Percentiles rank a stretch among this genome's conserved stretches.
These are phyloP conservation scores for Pherbina coryleti DNA, from an alignment of 2,888 invertebrate genomes.

Conservation along the genomic window DNA sequence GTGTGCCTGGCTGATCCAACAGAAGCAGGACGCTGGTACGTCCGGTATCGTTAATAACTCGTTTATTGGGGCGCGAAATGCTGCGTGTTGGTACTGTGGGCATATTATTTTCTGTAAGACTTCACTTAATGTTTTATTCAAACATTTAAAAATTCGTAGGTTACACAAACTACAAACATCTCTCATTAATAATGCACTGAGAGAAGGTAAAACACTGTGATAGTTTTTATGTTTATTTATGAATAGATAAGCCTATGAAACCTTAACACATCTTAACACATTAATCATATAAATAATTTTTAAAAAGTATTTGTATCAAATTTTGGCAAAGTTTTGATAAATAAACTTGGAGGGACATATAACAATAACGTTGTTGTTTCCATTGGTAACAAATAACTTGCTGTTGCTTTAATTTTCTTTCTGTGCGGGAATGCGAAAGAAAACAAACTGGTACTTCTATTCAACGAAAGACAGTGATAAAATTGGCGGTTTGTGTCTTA, in stretches of 20 bases:
- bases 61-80: slow-evolving; percentile 49
- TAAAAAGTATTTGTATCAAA: no score
- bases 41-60: slow-evolving; percentile 42
- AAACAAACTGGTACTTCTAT: not conserved
- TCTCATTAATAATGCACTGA: slow-evolving; percentile 1
- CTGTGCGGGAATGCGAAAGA: no score
- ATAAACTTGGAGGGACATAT: not conserved
- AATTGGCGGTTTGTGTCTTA: not conserved
- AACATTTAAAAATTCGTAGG: not conserved
- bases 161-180: not conserved
- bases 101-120: slow-evolving; percentile 48
- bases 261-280: no score
- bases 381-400: not conserved
- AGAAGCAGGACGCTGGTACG: slow-evolving; percentile 50
- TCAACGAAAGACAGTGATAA: not conserved
- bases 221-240: not conserved
- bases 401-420: not conserved
- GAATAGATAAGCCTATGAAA: no score
- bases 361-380: not conserved
- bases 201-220: not conserved
- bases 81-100: slow-evolving; percentile 61
- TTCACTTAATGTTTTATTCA: not conserved
- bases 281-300: no score
- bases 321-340: not conserved
- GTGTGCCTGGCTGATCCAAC: slow-evolving; percentile 6